Conservation (phyloP, 23 tunicate species). For the Styela plicata region DNA sequence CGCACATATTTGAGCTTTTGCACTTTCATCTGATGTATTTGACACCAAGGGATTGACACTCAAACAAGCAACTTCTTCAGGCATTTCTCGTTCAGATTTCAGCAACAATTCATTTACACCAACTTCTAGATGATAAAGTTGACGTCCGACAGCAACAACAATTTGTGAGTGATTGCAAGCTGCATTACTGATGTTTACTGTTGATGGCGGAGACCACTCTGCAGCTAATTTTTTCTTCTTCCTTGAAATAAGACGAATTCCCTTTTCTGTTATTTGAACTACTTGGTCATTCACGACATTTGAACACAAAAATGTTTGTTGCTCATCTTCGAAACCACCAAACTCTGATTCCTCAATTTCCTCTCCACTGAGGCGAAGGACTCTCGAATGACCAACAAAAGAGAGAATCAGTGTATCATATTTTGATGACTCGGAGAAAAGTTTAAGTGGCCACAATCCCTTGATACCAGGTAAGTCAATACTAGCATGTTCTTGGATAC, state of each 20-base stretch:
- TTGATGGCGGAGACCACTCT: slow-evolving; percentile 75
- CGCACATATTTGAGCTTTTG: slow-evolving; percentile 55
- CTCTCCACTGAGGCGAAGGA: slow-evolving; percentile 74
- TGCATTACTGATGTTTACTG: slow-evolving; percentile 71
- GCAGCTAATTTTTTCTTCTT: slow-evolving; percentile 26
- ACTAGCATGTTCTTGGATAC: slow-evolving; percentile 98
- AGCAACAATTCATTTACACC: slow-evolving; percentile 32
- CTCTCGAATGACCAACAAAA: slow-evolving; percentile 87
- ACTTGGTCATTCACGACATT: slow-evolving; percentile 78
- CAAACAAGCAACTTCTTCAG: slow-evolving; percentile 89
- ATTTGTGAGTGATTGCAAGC: slow-evolving; percentile 76
- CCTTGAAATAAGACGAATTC: slow-evolving; percentile 57
- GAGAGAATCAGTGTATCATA: slow-evolving; percentile 89
- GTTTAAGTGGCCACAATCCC: slow-evolving; percentile 81
- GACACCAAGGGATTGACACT: slow-evolving; percentile 51
- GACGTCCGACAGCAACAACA: slow-evolving; percentile 67
- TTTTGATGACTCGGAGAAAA: slow-evolving; percentile 31
- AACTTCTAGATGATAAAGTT: slow-evolving; percentile 67
- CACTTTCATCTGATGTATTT: slow-evolving; percentile 14
- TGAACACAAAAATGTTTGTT: slow-evolving; percentile 58
- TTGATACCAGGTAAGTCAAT: slow-evolving; percentile 90
- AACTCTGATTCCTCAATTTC: slow-evolving; percentile 90
- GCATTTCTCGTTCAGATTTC: slow-evolving; percentile 19
- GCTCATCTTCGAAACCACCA: slow-evolving; percentile 76
- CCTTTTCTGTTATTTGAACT: slow-evolving; percentile 83